These are phyloP conservation scores for Onychostruthus taczanowskii DNA, from an alignment of 2,113 vertebrate genomes.

Conservation along the genomic window DNA sequence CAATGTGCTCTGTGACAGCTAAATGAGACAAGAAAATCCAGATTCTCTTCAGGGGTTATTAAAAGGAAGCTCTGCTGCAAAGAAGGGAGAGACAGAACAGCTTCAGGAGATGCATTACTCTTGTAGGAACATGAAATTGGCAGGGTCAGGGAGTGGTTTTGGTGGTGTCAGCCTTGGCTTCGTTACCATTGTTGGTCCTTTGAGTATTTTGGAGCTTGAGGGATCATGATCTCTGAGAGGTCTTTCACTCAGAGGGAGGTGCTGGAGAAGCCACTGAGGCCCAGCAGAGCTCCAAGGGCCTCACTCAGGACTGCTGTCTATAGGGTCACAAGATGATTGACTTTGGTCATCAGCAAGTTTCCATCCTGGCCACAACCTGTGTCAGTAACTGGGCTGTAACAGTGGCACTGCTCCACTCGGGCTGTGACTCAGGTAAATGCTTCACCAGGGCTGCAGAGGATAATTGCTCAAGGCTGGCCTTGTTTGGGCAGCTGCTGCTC, in stretches of 20 bases:
- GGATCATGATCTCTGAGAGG: accelerated
- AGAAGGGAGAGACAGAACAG: not conserved
- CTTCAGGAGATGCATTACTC: not conserved
- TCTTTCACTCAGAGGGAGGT: not conserved
- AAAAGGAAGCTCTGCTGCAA: not conserved
- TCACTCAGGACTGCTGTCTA: not conserved
- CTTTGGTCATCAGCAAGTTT: not conserved
- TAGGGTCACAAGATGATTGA: too few relatives aligned
- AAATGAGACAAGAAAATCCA: not conserved
- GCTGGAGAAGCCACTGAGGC: not conserved
- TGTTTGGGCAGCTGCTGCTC: not conserved
- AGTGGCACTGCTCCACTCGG: not conserved
- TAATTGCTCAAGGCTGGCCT: too few relatives aligned
- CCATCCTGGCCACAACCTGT: not conserved
- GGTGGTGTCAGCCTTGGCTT: not conserved
- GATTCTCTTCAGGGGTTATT: not conserved
- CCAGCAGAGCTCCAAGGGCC: too few relatives aligned
- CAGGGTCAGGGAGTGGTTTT: not conserved
- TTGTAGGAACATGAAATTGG: not conserved
- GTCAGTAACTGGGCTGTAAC: not conserved
- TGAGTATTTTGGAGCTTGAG: not conserved
- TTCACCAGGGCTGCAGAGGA: not conserved
- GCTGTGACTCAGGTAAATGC: not conserved
- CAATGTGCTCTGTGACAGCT: not conserved
- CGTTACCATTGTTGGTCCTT: not conserved